Percentiles rank a stretch among this genome's conserved stretches.
phyloP scores from a whole-genome alignment of 2,113 vertebrate genomes.

The Oncorhynchus gorbuscha region DNA sequence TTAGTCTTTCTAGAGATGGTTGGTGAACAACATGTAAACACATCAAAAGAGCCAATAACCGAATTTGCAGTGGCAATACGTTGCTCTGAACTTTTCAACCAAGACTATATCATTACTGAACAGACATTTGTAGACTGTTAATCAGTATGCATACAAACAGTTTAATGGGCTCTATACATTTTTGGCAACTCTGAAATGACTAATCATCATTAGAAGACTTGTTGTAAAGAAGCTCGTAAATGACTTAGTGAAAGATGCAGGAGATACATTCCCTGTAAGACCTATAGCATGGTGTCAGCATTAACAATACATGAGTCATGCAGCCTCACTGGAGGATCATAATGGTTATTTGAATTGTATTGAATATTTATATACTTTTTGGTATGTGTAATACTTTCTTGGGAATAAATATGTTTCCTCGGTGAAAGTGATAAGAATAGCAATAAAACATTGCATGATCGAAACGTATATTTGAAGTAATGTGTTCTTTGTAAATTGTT shows the following conservation, averaged over 20 bases:
- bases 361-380: too few relatives aligned
- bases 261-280: neutral
- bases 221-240: neutral
- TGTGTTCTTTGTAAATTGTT: too few relatives aligned
- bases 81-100: neutral
- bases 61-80: constrained; percentile 18
- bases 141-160: constrained; percentile 10
- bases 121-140: constrained; percentile 12
- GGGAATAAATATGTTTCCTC: too few relatives aligned
- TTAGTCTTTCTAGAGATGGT: constrained; percentile 6
- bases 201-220: neutral
- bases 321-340: too few relatives aligned
- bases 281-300: neutral
- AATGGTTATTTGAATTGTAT: too few relatives aligned
- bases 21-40: constrained; percentile 7
- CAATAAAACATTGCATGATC: too few relatives aligned
- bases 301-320: too few relatives aligned
- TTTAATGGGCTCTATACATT: constrained; percentile 22
- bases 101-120: constrained; percentile 1
- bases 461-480: too few relatives aligned
- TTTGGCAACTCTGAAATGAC: constrained; percentile 3
- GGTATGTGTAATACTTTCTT: too few relatives aligned
- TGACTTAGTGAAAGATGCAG: constrained; percentile 5
- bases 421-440: too few relatives aligned
- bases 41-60: constrained; percentile 31